Percentiles rank a stretch among this genome's conserved stretches.
Conservation (phyloP, 64 coral and sea anemone genomes). For the Acropora yongei region DNA sequence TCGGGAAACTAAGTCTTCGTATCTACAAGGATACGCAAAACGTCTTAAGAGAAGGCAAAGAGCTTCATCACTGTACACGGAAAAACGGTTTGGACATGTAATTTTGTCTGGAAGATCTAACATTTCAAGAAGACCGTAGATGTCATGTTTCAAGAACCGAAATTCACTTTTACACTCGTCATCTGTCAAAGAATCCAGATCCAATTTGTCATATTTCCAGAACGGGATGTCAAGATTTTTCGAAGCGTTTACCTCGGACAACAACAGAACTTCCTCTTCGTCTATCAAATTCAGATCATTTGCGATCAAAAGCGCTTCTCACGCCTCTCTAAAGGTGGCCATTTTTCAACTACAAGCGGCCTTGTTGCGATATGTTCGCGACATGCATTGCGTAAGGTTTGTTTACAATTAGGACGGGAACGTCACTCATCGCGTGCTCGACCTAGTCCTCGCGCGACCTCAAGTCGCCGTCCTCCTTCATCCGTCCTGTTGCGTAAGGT, state of each 20-base stretch:
- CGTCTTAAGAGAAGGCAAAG: constrained; percentile 4
- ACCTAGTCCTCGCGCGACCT: neutral
- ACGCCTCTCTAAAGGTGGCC: neutral
- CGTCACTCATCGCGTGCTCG: constrained; percentile 3
- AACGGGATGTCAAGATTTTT: constrained; percentile 24
- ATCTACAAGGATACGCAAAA: constrained; percentile 48
- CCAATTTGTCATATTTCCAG: constrained; percentile 28
- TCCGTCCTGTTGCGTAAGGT: constrained; percentile 44
- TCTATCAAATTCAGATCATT: neutral
- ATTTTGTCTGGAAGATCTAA: too few species aligned
- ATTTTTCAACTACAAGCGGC: constrained; percentile 1
- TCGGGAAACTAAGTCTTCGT: constrained; percentile 38
- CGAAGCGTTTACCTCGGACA: neutral
- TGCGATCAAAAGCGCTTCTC: constrained; percentile 9
- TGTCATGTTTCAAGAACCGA: too few species aligned
- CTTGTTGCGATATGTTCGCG: neutral
- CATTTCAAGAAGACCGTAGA: too few species aligned
- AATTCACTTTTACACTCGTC: too few species aligned
- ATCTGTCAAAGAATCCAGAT: neutral
- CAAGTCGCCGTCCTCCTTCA: neutral
- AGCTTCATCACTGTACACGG: neutral
- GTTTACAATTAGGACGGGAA: neutral
- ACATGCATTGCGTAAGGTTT: constrained; percentile 12
- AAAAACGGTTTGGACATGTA: too few species aligned
- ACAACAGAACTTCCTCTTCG: neutral